Evolutionary conservation across 2,113 vertebrate species (phyloP), one percentile per base, ranked within the genome.

Genomic region (Cygnus buccinator): DNA sequence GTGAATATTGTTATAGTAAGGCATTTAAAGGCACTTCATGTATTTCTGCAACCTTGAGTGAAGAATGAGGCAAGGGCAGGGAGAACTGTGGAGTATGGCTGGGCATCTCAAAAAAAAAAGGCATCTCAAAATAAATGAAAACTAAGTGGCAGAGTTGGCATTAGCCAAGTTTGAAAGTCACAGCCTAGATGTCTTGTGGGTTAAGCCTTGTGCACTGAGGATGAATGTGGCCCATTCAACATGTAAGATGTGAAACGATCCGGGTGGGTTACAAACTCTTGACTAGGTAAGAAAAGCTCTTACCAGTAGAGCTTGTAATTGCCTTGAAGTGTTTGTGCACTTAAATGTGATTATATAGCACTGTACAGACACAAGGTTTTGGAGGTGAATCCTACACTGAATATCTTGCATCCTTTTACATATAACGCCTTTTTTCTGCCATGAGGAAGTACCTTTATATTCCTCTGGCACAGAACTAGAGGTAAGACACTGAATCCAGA

Each of bases 321-420:
- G 37, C 6, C 46, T 44, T 46, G 28, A 39, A 15, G 35, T 29
- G 26, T 71, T 9, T 26, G 54, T 11, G 29, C 3, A 8, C 35
- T 28, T 67, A 35, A 54, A 20, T 1, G 1, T 0, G 2, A 9
- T 35, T 43, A 2, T 22, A 6, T 3, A 67, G 46, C 11, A 35
- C 4, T 33, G 8, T 15, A 57, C 10, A 58, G 35, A 15, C 39
- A 33, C 6, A 9, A 18, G 29, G 35, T 9, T 79, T 67, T 8
- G 19, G 54, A n/a, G 61, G 29, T 7, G 0, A 63, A 63, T 58
- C 22, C 23, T 62, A 3, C 5, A 5, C 25, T 19, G 33, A 37
- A 3, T 12, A 39, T 22, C 21, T 61, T 50, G 20, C 8, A 11
- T 54, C 19, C 29, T 7, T 62, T 77, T 70, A 28, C 18, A 18